Evolutionary conservation across 2,888 invertebrate genomes (phyloP), one percentile per base, ranked within the genome.

Genomic region (Agrypnus murinus): DNA sequence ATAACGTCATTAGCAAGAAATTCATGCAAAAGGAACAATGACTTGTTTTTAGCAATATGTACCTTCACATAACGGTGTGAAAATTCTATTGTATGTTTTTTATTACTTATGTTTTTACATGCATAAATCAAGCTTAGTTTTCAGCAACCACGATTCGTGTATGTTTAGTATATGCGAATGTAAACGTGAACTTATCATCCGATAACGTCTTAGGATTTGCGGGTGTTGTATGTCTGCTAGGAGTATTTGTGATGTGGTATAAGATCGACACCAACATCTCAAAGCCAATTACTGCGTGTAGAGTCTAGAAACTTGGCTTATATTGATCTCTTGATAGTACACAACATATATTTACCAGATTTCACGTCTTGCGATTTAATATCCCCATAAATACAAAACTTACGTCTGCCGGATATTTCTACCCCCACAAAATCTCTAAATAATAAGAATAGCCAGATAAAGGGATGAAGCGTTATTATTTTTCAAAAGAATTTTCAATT

Each of bases 401-500:
- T 55, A 34, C 15, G 15, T n/a, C 25, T 32, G 50, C 12, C 7
- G 19, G 40, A 40, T 7, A 12, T 40, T 40, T 40, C 40, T n/a
- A 25, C 3, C 25, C 25, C 25, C 25, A 25, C 5, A 2, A 25
- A 25, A 25, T 25, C 25, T 25, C 25, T 2, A 25, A 25, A 25
- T 25, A 25, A 25, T 25, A 25, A 48, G 10, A 31, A 17, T 17
- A 0, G 25, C 10, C 19, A 48, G 48, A 48, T 48, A 31, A 19
- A 48, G 19, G 10, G 8, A 48, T 48, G 7, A 31, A 48, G 19
- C 10, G 1, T 9, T n/a, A 15, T 36, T 10, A 7, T n/a, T 7
- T 57, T 32, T 15, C 15, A 34, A 15, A 63, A 45, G 55, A 55
- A 46, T 62, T 69, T 69, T 15, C 34, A 63, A 68, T 63, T 62